phyloP scores from a whole-genome alignment of 2,113 vertebrate species.

The Triplophysa tibetana region DNA sequence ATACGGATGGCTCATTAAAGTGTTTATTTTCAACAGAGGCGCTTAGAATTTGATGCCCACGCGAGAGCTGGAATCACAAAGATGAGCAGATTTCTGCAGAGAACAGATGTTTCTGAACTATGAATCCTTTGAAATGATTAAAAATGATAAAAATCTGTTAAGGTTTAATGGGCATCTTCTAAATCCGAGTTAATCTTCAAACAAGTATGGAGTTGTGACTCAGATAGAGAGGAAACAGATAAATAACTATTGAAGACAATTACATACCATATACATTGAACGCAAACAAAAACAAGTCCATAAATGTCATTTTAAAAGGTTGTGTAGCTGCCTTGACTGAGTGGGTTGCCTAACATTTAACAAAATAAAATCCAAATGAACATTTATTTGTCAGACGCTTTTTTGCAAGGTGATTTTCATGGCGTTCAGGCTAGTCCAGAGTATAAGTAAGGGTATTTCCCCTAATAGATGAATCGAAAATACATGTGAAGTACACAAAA shows the following conservation, averaged over 20 bases:
- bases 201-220: background rate
- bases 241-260: constrained; percentile 1
- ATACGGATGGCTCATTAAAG: constrained; percentile 10
- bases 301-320: too few species aligned
- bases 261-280: background rate
- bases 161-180: constrained; percentile 32
- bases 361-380: too few species aligned
- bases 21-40: constrained; percentile 6
- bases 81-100: constrained; percentile 13
- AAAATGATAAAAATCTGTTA: constrained; percentile 30
- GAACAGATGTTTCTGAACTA: constrained; percentile 4
- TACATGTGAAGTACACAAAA: too few species aligned
- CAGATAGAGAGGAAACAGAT: background rate
- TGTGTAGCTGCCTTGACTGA: too few species aligned
- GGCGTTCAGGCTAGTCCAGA: too few species aligned
- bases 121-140: constrained; percentile 4
- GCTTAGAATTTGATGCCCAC: constrained; percentile 1
- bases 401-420: too few species aligned
- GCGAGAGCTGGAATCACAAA: background rate
- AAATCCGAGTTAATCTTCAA: background rate
- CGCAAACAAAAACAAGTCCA: too few species aligned
- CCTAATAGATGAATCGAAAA: too few species aligned
- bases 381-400: too few species aligned
- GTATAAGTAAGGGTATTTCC: too few species aligned
- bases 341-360: too few species aligned